Conservation (phyloP, 2,797 vertebrate species). For the Labroides dimidiatus region DNA sequence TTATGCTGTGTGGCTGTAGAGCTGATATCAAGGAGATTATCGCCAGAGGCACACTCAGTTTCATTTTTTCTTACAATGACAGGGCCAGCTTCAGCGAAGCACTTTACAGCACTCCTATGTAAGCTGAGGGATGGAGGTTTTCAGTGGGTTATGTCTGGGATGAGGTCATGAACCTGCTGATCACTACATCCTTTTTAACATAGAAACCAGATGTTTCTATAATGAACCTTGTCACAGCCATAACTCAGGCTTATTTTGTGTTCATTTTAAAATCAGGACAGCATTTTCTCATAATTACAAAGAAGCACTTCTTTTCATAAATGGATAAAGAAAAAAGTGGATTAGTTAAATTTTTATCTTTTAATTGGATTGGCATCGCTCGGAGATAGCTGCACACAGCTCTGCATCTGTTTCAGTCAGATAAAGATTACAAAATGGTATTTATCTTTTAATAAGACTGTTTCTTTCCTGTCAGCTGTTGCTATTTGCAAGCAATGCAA, state of each 20-base stretch:
- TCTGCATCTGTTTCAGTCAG: background rate
- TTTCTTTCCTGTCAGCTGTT: background rate
- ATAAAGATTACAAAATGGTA: background rate
- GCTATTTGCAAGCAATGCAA: background rate
- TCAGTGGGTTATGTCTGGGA: conserved; percentile 8
- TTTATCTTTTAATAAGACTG: background rate
- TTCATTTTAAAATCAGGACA: background rate
- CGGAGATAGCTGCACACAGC: background rate
- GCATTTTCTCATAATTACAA: background rate
- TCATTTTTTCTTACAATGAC: background rate
- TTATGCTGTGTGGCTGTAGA: conserved; percentile 20
- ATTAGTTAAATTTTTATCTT: background rate
- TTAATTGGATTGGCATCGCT: background rate
- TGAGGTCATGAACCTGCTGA: conserved; percentile 5
- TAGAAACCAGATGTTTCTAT: background rate
- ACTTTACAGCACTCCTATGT: conserved; percentile 8
- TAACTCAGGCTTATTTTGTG: background rate
- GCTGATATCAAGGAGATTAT: conserved; percentile 31
- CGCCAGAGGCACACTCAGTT: conserved; percentile 11
- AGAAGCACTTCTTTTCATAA: background rate
- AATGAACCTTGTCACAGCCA: conserved; percentile 25
- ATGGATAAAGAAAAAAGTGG: background rate
- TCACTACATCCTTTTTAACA: conserved; percentile 16
- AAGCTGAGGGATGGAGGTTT: conserved; percentile 14
- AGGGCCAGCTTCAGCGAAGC: conserved; percentile 5